Evolutionary conservation across 2,888 invertebrate genomes (phyloP), one percentile per base, ranked within the genome.

Genomic region (Thyatira batis): DNA sequence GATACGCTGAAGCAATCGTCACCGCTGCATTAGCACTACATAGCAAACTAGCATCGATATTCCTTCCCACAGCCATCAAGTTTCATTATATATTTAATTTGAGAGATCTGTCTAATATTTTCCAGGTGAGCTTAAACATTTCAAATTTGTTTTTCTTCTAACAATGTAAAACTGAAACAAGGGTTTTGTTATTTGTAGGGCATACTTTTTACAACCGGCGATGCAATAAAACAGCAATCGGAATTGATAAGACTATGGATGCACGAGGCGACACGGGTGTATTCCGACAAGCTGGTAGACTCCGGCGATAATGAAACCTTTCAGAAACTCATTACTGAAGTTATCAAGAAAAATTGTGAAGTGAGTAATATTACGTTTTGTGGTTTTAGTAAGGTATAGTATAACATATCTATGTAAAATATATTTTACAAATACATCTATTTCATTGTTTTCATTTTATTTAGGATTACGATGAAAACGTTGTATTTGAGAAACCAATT

Each of bases 31-130:
- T 98, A 5, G 86, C 91, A 1, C 89, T 98, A 21, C 98, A 98
- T 81, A 91, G 92, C 45, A 96, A 95, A 81, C 93, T 98, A 8
- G 87, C 95, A 0, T 80, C 94, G 1, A 94, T 93, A 0, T 98
- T 98, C 87, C 90, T 98, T 61, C 98, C 98, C 0, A 98, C 98
- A 0, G 98, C 98, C 20, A 93, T 97, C 65, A 98, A 98, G 87
- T 98, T 98, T 82, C 98, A 98, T 83, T 99, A 99, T 76, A 94
- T 96, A 57, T 99, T 98, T 86, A 99, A 98, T 82, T 89, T 98
- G 52, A 92, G 98, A 55, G 98, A 99, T 84, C 92, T 98, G 53
- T 96, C 98, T 0, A 98, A 98, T 79, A 96, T 98, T 63, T 98
- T 98, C 84, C 97, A 98, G 94, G 97, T 97, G 86, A 52, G 27